Evolutionary conservation across 2,888 invertebrate species (phyloP).

Genomic region (Eueremaeus valkanovi): DNA sequence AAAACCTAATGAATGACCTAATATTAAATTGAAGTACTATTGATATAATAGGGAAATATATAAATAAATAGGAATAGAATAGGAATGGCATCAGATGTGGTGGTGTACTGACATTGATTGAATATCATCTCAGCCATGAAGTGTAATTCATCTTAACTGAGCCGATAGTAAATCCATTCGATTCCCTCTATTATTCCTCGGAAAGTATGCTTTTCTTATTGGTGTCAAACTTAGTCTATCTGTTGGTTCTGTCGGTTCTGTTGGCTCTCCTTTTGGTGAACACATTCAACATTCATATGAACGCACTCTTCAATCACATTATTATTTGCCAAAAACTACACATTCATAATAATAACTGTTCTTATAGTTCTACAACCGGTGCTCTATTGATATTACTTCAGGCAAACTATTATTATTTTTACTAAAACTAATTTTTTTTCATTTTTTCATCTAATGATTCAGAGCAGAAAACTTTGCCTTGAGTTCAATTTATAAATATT

Average conservation of each 20-base stretch:
- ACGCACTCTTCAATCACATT: slow-evolving; percentile 7
- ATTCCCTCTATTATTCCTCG: not conserved
- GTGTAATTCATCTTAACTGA: slow-evolving; percentile 29
- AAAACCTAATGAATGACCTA: no score
- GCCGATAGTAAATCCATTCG: not conserved
- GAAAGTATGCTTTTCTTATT: not conserved
- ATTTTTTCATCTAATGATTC: slow-evolving; percentile 2
- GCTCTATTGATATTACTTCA: not conserved
- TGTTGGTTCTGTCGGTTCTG: not conserved
- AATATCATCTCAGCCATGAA: slow-evolving; percentile 25
- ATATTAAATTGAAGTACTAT: no score
- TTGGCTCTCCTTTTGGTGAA: not conserved
- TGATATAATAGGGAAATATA: not conserved
- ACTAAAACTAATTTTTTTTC: slow-evolving; percentile 5
- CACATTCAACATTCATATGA: slow-evolving; percentile 14
- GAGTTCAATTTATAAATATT: not conserved
- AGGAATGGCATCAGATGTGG: slow-evolving; percentile 6
- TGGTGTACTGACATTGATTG: slow-evolving; percentile 26
- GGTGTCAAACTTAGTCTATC: not conserved
- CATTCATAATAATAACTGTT: not conserved
- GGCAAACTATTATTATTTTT: not conserved
- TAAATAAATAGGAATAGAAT: not conserved
- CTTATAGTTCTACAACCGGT: no score
- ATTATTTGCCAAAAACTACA: not conserved
- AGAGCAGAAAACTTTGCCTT: not conserved